A percentile compares a stretch with the other conserved stretches of the same genome.
Evolutionary conservation across 2,888 invertebrate genomes (phyloP).

Genomic region (Calameuta filiformis): DNA sequence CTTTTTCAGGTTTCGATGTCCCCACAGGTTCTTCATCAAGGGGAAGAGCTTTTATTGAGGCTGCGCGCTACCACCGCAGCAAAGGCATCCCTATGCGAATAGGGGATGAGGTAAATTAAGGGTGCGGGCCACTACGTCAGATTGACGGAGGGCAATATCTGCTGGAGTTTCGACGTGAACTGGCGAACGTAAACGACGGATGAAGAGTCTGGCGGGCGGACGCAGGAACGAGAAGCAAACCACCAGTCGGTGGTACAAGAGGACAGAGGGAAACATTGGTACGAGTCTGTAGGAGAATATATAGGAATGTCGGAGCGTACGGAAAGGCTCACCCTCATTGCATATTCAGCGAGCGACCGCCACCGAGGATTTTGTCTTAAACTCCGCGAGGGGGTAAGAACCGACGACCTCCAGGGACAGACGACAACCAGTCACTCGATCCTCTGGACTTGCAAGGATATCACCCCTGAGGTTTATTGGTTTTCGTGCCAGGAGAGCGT

Average conservation of each 20-base stretch:
- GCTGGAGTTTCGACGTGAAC: slow-evolving; percentile 28
- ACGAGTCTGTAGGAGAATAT: slow-evolving; percentile 8
- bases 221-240: slow-evolving; percentile 13
- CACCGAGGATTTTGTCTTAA: slow-evolving; percentile 52
- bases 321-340: slow-evolving; percentile 53
- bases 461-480: slow-evolving; percentile 37
- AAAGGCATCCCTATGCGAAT: not conserved
- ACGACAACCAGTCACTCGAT: slow-evolving; percentile 41
- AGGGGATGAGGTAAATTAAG: slow-evolving; percentile 9
- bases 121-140: slow-evolving; percentile 20
- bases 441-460: slow-evolving; percentile 30
- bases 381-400: slow-evolving; percentile 27
- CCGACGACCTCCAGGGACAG: slow-evolving; percentile 28
- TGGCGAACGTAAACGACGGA: not conserved
- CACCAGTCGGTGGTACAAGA: not conserved
- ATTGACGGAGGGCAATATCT: slow-evolving; percentile 46
- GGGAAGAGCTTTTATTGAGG: not conserved
- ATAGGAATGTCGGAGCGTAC: not conserved
- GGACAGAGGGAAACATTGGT: not conserved
- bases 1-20: not conserved
- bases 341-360: slow-evolving; percentile 56
- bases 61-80: not conserved
- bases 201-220: not conserved
- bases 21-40: not conserved
- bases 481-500: slow-evolving; percentile 30